Base-by-base conservation (phyloP, 2,113 vertebrate genomes). In the Anas platyrhynchos region DNA sequence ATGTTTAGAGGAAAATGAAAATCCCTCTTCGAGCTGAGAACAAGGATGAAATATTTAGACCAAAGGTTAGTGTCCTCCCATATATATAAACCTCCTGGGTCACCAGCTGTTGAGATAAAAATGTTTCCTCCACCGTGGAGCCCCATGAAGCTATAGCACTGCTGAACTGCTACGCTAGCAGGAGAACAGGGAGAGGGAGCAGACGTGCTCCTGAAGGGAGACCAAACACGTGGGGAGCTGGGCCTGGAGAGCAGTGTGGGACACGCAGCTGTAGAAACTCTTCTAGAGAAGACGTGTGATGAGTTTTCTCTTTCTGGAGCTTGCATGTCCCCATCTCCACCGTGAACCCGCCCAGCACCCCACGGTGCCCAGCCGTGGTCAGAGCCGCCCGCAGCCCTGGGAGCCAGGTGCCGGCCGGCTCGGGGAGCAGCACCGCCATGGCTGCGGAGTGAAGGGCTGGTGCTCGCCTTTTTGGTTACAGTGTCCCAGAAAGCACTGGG, bases 31-130 rank as follows among this genome's bases (percentile, higher is more conserved):
- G 73, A 87, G 86, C 86, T 74, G 88, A 95, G 93, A 96, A 94
- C 91, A 87, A 94, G 92, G 83, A 93, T 96, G 91, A 96, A 97
- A 93, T 86, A 89, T 88, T 95, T 66, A 92, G 96, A 94, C 74
- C 93, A 92, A 96, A 96, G 94, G 94, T 96, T 94, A 96, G 88
- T 89, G 93, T 97, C 90, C 92, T 96, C 86, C 66, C 90, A 95
- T 96, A 96, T 89, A 92, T 96, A 96, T 95, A 97, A 97, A 96
- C 92, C 93, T 96, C 88, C 50, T 0, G 25, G 94, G 92, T 97
- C 95, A 93, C 88, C 0, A 44, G 81, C 84, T 94, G 77, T 94
- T 91, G 93, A 89, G 84, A 92, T 32, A 83, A 93, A 95, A 96
- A 85, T 32, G 74, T 66, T 84, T 92, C 52, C 58, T 91, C 83